Evolutionary conservation across 53 echinoderm and acorn worm species (phyloP).

Genomic region (Luidia sarsii): DNA sequence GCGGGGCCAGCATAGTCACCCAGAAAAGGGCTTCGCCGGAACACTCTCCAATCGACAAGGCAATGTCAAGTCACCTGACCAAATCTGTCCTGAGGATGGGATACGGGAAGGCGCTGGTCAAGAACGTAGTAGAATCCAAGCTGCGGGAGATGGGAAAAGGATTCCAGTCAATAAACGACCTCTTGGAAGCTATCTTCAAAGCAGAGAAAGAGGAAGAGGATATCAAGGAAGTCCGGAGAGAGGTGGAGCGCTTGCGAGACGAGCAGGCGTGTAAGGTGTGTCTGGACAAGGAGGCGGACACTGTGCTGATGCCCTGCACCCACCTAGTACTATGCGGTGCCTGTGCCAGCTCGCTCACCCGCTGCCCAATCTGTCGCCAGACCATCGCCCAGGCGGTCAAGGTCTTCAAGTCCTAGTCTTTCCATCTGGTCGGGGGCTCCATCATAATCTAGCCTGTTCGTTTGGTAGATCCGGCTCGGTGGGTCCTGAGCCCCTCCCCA

Average conservation of each 20-base stretch:
- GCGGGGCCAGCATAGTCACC: not conserved
- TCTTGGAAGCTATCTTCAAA: constrained; percentile 62
- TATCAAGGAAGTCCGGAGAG: constrained; percentile 23
- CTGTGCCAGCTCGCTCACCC: constrained; percentile 37
- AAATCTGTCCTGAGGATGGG: constrained; percentile 68
- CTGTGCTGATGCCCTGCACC: constrained; percentile 69
- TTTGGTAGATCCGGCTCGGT: no score
- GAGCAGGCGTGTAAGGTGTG: constrained; percentile 84
- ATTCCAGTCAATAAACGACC: constrained; percentile 50
- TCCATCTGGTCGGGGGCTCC: no score
- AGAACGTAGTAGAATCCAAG: constrained; percentile 34
- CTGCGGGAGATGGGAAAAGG: constrained; percentile 12
- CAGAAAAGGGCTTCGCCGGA: no score
- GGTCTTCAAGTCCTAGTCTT: constrained; percentile 7
- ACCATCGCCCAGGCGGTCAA: constrained; percentile 25
- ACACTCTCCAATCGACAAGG: no score
- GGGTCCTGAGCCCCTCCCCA: no score
- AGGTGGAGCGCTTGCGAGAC: constrained; percentile 64
- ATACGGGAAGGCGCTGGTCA: constrained; percentile 45
- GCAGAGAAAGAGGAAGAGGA: constrained; percentile 34
- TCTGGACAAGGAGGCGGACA: constrained; percentile 69
- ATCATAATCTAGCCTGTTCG: no score
- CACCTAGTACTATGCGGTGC: constrained; percentile 75
- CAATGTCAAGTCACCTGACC: constrained; percentile 41
- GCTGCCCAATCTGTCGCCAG: constrained; percentile 73